Percentiles rank a stretch among this genome's conserved stretches.
Conservation (phyloP, 1,140 invertebrate species). For the Drosophila repletoides region DNA sequence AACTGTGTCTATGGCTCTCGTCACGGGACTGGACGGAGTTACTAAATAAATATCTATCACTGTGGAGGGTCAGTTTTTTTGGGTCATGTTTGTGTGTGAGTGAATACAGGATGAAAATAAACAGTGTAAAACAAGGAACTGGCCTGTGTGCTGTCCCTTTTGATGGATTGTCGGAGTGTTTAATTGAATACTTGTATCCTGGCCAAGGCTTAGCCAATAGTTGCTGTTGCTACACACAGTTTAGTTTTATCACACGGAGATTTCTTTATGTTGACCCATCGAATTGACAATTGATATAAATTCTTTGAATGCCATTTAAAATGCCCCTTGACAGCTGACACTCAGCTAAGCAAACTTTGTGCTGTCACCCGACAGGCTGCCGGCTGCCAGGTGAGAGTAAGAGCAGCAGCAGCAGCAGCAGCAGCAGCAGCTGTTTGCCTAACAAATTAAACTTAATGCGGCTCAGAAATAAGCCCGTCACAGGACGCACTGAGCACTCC, state of each 20-base stretch:
- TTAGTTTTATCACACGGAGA: background rate
- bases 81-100: constrained; percentile 56
- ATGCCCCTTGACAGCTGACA: constrained; percentile 37
- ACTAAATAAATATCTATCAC: constrained; percentile 63
- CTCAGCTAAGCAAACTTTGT: constrained; percentile 5
- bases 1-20: background rate
- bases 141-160: background rate
- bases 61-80: constrained; percentile 30
- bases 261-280: constrained; percentile 44
- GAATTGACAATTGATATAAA: constrained; percentile 47
- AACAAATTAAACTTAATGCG: constrained; percentile 79
- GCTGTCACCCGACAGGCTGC: background rate
- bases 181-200: constrained; percentile 13
- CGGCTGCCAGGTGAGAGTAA: background rate
- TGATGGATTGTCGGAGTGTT: constrained; percentile 17
- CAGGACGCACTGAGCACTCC: constrained; percentile 2
- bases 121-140: background rate
- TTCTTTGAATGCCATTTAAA: constrained; percentile 38
- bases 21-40: too few relatives aligned
- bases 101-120: constrained; percentile 52
- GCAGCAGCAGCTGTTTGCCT: constrained; percentile 60
- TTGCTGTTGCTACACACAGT: background rate
- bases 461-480: constrained; percentile 60
- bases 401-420: constrained; percentile 38
- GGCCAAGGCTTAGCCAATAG: background rate